phyloP scores from a whole-genome alignment of 2,888 invertebrate genomes.

The Acanthoscelides obtectus region DNA sequence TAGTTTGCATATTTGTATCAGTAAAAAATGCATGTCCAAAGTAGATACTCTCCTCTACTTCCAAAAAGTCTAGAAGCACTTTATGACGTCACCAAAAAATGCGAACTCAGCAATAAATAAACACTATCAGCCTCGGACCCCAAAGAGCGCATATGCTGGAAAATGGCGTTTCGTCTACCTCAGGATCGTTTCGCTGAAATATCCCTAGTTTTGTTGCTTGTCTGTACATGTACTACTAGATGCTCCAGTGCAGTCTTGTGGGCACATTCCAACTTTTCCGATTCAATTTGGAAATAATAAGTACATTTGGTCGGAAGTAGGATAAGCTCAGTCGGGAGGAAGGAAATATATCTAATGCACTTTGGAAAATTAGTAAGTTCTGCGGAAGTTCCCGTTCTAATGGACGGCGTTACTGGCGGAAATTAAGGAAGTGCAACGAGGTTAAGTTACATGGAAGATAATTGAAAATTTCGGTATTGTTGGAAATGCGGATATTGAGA shows the following conservation, averaged over 20 bases:
- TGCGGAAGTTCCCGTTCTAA: background rate
- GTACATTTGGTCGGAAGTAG: background rate
- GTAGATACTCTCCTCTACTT: too few species aligned
- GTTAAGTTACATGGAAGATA: background rate
- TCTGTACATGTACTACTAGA: background rate
- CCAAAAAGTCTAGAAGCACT: too few species aligned
- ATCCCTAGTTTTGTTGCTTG: background rate
- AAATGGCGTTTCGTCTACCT: too few species aligned
- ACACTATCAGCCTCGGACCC: too few species aligned
- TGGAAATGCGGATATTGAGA: background rate
- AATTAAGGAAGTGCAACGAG: background rate
- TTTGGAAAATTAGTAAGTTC: background rate
- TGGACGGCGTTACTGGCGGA: background rate
- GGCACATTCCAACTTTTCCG: background rate
- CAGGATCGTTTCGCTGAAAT: too few species aligned
- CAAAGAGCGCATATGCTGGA: too few species aligned
- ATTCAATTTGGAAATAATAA: background rate
- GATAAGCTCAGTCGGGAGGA: background rate
- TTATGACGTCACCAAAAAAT: too few species aligned
- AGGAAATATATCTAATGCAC: background rate
- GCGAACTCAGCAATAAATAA: too few species aligned
- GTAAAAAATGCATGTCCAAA: too few species aligned
- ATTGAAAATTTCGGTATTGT: background rate
- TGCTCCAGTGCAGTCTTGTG: background rate
- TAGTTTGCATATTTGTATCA: too few species aligned